Evolutionary conservation across 2,888 invertebrate species (phyloP).

Genomic region (Pachliopta kotzebuea): DNA sequence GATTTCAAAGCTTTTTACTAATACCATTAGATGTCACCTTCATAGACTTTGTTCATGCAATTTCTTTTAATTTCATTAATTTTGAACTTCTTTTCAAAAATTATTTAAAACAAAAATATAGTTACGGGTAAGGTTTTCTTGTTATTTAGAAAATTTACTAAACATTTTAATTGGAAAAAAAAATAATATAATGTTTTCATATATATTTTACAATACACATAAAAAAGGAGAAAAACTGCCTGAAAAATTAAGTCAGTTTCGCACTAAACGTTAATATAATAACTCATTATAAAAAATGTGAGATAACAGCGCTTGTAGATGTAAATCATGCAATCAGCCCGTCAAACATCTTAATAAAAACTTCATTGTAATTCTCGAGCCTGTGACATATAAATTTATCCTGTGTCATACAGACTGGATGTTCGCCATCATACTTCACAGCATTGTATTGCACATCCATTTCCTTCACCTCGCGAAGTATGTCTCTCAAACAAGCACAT

Average conservation of each 20-base stretch:
- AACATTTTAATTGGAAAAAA: too few species aligned
- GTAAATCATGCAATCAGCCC: background rate
- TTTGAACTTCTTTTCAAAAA: too few species aligned
- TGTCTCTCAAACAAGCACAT: conserved; percentile 58
- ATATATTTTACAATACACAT: too few species aligned
- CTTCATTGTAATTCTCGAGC: conserved; percentile 47
- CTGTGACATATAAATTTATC: conserved; percentile 53
- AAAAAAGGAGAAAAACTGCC: too few species aligned
- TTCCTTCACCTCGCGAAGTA: conserved; percentile 56
- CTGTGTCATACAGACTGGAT: conserved; percentile 57
- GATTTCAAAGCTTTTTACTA: background rate
- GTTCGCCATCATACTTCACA: conserved; percentile 49
- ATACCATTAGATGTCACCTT: background rate
- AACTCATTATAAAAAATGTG: background rate
- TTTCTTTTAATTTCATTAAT: background rate
- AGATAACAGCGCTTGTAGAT: background rate
- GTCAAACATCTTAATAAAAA: conserved; percentile 46
- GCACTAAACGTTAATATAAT: background rate
- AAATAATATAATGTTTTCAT: too few species aligned
- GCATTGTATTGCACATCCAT: conserved; percentile 52
- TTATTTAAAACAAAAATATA: too few species aligned
- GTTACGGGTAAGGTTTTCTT: too few species aligned
- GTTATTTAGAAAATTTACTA: too few species aligned
- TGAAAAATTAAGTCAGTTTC: background rate
- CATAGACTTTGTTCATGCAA: background rate